phyloP scores from a whole-genome alignment of 2,888 invertebrate species.

The Ariolimax columbianus region DNA sequence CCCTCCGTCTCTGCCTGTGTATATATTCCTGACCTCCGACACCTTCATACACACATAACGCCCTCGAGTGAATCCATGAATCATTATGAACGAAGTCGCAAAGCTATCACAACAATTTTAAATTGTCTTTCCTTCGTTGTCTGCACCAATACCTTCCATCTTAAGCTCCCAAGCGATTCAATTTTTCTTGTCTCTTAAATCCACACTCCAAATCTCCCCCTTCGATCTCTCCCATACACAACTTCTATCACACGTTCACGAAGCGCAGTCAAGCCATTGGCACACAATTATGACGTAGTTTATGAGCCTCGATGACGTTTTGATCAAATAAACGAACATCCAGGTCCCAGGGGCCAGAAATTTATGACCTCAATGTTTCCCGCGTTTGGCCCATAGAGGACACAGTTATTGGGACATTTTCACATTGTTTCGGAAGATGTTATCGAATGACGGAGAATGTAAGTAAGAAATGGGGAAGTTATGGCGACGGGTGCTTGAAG shows the following conservation, averaged over 20 bases:
- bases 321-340: conserved; percentile 39
- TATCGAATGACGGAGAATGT: not conserved
- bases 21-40: too few species aligned
- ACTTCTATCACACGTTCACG: conserved; percentile 6
- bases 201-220: conserved; percentile 3
- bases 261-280: conserved; percentile 42
- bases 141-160: conserved; percentile 3
- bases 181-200: conserved; percentile 21
- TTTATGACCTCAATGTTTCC: conserved; percentile 37
- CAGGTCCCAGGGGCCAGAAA: conserved; percentile 10
- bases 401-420: conserved; percentile 33
- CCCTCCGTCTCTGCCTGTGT: too few species aligned
- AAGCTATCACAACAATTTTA: not conserved
- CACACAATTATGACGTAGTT: conserved; percentile 48
- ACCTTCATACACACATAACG: too few species aligned
- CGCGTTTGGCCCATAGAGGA: not conserved
- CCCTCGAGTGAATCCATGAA: not conserved
- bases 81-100: not conserved
- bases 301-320: conserved; percentile 43
- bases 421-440: conserved; percentile 30
- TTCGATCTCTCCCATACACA: conserved; percentile 4
- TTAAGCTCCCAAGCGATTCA: conserved; percentile 1
- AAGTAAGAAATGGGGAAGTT: not conserved
- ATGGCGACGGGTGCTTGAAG: not conserved
- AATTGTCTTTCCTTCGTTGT: conserved; percentile 4